Conservation (phyloP, 2,888 invertebrate genomes). For the Lasius platythorax region DNA sequence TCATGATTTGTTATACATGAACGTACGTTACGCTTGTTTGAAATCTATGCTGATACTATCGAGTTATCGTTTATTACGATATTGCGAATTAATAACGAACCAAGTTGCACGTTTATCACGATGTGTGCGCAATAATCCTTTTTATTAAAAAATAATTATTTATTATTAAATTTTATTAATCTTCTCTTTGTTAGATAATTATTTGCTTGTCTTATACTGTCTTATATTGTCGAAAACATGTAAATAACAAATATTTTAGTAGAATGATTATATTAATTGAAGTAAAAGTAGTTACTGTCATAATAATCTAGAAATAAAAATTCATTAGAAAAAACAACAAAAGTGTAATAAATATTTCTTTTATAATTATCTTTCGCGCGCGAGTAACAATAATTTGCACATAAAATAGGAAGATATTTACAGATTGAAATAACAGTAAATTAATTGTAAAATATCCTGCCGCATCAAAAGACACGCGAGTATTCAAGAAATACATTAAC, state of each 20-base stretch:
- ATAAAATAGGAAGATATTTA: slow-evolving; percentile 4
- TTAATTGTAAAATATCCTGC: slow-evolving; percentile 43
- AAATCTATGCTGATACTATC: not conserved
- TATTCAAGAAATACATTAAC: slow-evolving; percentile 30
- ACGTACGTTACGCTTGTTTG: too few relatives aligned
- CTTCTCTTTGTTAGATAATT: not conserved
- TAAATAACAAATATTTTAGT: not conserved
- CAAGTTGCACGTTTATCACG: not conserved
- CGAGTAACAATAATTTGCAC: not conserved
- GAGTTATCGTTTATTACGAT: not conserved
- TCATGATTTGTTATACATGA: too few relatives aligned
- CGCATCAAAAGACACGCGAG: slow-evolving; percentile 38
- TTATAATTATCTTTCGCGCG: not conserved
- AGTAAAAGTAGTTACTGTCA: not conserved
- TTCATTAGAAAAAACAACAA: not conserved
- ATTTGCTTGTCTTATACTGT: not conserved
- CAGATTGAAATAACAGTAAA: slow-evolving; percentile 35
- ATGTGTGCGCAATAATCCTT: not conserved
- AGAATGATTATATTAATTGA: slow-evolving; percentile 12
- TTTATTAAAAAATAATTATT: slow-evolving; percentile 8
- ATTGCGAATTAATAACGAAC: not conserved
- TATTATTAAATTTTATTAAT: slow-evolving; percentile 4
- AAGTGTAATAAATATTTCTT: not conserved
- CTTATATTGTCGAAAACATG: too few relatives aligned
- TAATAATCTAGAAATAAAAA: slow-evolving; percentile 24